phyloP scores from a whole-genome alignment of 2,113 vertebrate species.

The Acrocephalus arundinaceus region DNA sequence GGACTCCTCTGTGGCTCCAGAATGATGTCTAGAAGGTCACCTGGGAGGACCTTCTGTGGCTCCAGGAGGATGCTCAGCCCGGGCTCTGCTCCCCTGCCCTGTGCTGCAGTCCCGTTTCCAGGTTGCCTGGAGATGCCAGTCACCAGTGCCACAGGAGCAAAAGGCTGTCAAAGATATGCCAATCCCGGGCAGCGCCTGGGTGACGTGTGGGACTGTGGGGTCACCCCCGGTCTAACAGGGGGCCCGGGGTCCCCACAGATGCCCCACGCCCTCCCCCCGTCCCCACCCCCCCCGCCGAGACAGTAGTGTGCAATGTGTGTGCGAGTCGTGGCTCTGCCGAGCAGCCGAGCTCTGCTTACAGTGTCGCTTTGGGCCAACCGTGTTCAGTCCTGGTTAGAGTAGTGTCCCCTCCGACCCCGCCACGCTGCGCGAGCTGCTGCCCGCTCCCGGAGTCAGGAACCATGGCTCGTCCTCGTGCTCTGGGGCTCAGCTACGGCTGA shows the following conservation, averaged over 20 bases:
- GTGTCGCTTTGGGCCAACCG: slow-evolving; percentile 48
- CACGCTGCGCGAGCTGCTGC: not conserved
- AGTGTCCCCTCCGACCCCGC: not conserved
- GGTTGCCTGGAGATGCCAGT: not conserved
- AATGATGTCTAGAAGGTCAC: not conserved
- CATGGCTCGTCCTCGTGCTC: not conserved
- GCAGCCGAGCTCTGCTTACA: slow-evolving; percentile 43
- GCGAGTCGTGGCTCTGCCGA: slow-evolving; percentile 24
- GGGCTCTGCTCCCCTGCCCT: not conserved
- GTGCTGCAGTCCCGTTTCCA: accelerated
- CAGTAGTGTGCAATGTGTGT: slow-evolving; percentile 30
- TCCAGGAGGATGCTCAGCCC: not conserved
- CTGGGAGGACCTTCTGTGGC: not conserved
- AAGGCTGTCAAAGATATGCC: not conserved
- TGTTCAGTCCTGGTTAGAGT: slow-evolving; percentile 45
- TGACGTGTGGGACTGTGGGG: accelerated
- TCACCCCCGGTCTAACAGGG: not conserved
- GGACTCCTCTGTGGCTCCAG: not conserved
- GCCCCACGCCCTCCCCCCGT: accelerated
- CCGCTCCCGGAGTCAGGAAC: not conserved
- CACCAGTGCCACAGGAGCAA: not conserved
- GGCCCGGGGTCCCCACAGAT: not conserved
- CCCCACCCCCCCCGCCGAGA: not conserved
- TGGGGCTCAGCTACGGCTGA: not conserved
- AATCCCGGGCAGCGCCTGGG: not conserved